Percentiles rank a stretch among this genome's conserved stretches.
Evolutionary conservation across 2,113 vertebrate genomes (phyloP).

Genomic region (Calypte anna): DNA sequence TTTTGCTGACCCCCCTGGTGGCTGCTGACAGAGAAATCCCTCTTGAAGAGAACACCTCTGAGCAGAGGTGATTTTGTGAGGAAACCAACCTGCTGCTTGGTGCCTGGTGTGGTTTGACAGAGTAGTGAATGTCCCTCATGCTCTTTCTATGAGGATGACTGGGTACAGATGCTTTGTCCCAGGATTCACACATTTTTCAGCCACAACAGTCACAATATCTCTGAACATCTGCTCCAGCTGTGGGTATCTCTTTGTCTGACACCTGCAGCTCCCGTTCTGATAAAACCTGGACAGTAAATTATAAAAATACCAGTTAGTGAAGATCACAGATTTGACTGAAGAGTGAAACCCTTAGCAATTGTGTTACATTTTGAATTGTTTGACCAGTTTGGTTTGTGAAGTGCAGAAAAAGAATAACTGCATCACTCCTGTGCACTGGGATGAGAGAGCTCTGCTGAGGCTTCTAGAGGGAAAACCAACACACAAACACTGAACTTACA

Average conservation of each 20-base stretch:
- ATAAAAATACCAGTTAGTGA: rapidly evolving
- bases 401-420: neutral
- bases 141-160: constrained; percentile 90
- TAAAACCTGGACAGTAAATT: constrained; percentile 80
- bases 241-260: constrained; percentile 90
- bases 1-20: neutral
- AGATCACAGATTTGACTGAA: neutral
- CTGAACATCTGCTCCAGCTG: constrained; percentile 97
- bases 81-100: constrained; percentile 90
- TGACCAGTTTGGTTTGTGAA: neutral
- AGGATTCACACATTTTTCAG: constrained; percentile 96
- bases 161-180: constrained; percentile 95
- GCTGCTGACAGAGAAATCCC: neutral
- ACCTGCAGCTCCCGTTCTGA: constrained; percentile 95
- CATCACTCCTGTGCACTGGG: rapidly evolving
- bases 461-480: neutral
- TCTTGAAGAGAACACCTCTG: no score
- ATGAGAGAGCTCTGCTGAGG: neutral
- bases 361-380: neutral
- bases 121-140: constrained; percentile 98
- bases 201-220: constrained; percentile 94
- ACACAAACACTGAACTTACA: neutral
- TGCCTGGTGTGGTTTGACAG: constrained; percentile 90
- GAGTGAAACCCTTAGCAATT: neutral
- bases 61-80: neutral